A percentile compares a stretch with the other conserved stretches of the same genome.
Evolutionary conservation across 92 coral and sea anemone genomes (phyloP).

Genomic region (Phenganax stokvisi): DNA sequence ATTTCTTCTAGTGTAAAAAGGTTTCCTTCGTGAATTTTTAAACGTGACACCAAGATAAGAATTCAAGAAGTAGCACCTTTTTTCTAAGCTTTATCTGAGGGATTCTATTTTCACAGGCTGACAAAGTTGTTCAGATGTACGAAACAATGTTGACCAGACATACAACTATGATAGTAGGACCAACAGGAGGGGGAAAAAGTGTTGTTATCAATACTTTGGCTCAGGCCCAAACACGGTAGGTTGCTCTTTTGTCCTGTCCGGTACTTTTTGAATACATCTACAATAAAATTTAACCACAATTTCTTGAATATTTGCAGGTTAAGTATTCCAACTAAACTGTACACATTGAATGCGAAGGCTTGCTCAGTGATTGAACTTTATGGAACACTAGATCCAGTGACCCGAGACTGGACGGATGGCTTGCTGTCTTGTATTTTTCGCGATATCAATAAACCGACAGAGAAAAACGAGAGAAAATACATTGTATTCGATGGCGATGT

Average conservation of each 20-base stretch:
- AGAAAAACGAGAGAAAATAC: conserved; percentile 95
- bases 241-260: background rate
- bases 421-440: conserved; percentile 92
- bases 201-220: conserved; percentile 96
- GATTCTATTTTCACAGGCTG: conserved; percentile 58
- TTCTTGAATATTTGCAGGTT: conserved; percentile 53
- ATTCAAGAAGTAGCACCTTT: background rate
- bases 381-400: conserved; percentile 95
- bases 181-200: conserved; percentile 99
- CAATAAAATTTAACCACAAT: background rate
- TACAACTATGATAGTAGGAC: conserved; percentile 99
- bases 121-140: conserved; percentile 97
- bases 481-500: conserved; percentile 98
- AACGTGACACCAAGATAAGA: too few species aligned
- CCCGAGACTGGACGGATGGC: conserved; percentile 99
- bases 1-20: too few species aligned
- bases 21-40: too few species aligned
- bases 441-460: conserved; percentile 97
- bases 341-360: conserved; percentile 90
- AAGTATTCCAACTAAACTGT: conserved; percentile 82
- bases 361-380: conserved; percentile 93
- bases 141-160: conserved; percentile 99
- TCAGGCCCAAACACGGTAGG: conserved; percentile 98
- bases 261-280: too few species aligned
- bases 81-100: too few species aligned